These are phyloP conservation scores for Leptodactylus fallax DNA, from an alignment of 2,797 vertebrate genomes.

Conservation along the genomic window DNA sequence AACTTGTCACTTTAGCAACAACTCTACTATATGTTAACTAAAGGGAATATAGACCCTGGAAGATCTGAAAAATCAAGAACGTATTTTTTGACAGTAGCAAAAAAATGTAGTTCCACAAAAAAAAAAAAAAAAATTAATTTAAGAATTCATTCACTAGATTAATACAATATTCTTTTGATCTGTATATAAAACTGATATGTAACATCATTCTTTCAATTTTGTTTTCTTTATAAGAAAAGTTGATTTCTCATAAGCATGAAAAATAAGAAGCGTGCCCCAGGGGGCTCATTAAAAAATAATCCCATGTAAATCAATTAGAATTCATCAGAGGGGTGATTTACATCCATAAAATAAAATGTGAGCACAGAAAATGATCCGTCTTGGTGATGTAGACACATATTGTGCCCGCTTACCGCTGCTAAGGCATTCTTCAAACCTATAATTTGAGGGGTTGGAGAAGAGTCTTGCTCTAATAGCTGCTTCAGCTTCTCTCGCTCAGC, in stretches of 20 bases:
- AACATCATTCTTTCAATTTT: no score
- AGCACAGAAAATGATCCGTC: background rate
- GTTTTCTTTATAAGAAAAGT: no score
- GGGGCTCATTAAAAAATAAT: background rate
- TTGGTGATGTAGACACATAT: background rate
- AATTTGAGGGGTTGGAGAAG: slow-evolving; percentile 86
- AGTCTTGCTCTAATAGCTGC: slow-evolving; percentile 86
- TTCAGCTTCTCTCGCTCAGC: slow-evolving; percentile 88
- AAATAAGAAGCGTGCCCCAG: background rate
- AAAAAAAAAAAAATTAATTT: background rate
- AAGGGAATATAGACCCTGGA: no score
- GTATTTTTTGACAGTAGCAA: background rate
- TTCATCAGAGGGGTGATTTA: background rate
- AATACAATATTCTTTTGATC: no score
- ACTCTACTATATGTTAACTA: no score
- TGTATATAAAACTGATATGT: no score
- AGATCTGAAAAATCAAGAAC: background rate
- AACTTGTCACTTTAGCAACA: no score
- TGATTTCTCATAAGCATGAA: no score
- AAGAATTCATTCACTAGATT: no score
- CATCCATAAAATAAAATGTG: background rate
- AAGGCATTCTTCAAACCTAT: slow-evolving; percentile 88
- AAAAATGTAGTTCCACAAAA: background rate
- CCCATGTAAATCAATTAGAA: background rate
- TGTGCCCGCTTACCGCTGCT: slow-evolving; percentile 80